Conservation (phyloP, 2,888 invertebrate genomes). For the Arctia plantaginis region DNA sequence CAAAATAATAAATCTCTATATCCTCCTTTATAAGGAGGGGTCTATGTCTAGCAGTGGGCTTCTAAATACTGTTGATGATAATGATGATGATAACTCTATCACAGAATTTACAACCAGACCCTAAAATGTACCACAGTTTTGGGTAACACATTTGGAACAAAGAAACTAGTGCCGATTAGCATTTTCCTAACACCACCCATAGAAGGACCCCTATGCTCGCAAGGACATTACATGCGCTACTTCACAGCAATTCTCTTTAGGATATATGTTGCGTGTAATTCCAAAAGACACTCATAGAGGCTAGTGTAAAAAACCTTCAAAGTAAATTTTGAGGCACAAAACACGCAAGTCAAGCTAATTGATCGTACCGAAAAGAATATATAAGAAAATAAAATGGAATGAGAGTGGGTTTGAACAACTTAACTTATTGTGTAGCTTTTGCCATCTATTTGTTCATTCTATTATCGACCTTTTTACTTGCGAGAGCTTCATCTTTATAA, state of each 20-base stretch:
- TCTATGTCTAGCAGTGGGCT: no score
- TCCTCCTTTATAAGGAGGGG: no score
- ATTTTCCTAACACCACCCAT: background rate
- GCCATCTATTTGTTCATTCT: constrained; percentile 15
- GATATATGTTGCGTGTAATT: background rate
- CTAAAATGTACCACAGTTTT: background rate
- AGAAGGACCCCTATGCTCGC: background rate
- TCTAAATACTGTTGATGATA: no score
- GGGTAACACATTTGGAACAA: background rate
- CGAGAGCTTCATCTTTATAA: background rate
- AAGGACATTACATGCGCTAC: background rate
- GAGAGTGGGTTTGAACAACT: constrained; percentile 17
- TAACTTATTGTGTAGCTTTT: constrained; percentile 27
- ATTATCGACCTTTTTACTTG: constrained; percentile 8
- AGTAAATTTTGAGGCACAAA: background rate
- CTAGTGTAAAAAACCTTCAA: background rate
- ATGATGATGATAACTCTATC: background rate
- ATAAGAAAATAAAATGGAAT: constrained; percentile 31
- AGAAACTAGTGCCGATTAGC: background rate
- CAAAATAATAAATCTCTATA: background rate
- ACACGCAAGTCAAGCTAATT: background rate
- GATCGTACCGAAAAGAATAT: background rate
- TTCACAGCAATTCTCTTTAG: background rate
- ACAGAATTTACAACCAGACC: background rate
- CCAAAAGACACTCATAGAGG: background rate